Evolutionary conservation across 2,888 invertebrate species (phyloP).

Genomic region (Mechanitis mazaeus): DNA sequence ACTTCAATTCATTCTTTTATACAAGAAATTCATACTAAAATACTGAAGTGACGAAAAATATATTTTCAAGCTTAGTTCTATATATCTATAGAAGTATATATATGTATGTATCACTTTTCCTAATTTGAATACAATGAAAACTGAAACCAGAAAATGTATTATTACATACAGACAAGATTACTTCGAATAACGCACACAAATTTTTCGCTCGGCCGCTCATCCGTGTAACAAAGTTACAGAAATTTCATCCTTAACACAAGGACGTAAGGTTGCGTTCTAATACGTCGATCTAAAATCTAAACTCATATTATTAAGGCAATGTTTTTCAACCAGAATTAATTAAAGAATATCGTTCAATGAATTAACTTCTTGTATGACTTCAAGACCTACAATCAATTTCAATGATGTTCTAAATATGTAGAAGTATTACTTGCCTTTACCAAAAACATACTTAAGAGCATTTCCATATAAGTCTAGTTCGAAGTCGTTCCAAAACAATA

Average conservation of each 20-base stretch:
- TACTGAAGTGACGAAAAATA: no score
- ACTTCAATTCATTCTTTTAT: no score
- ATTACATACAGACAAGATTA: conserved; percentile 17
- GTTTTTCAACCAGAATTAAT: background rate
- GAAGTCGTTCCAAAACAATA: conserved; percentile 11
- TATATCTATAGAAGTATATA: no score
- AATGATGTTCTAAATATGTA: background rate
- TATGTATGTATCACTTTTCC: background rate
- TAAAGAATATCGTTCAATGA: background rate
- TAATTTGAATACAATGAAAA: conserved; percentile 5
- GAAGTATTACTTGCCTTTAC: background rate
- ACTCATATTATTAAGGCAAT: background rate
- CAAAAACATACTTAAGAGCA: background rate
- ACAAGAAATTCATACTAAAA: no score
- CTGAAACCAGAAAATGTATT: conserved; percentile 16
- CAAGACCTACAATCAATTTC: no score
- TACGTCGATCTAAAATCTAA: background rate
- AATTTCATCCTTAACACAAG: conserved; percentile 16
- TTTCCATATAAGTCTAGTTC: conserved; percentile 1
- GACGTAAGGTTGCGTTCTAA: conserved; percentile 7
- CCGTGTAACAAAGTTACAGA: conserved; percentile 23
- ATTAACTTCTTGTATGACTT: background rate
- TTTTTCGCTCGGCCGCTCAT: conserved; percentile 47
- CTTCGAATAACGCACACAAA: conserved; percentile 34
- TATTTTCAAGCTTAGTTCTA: no score